Conservation (phyloP, 1,140 invertebrate genomes). For the Zophobas morio region DNA sequence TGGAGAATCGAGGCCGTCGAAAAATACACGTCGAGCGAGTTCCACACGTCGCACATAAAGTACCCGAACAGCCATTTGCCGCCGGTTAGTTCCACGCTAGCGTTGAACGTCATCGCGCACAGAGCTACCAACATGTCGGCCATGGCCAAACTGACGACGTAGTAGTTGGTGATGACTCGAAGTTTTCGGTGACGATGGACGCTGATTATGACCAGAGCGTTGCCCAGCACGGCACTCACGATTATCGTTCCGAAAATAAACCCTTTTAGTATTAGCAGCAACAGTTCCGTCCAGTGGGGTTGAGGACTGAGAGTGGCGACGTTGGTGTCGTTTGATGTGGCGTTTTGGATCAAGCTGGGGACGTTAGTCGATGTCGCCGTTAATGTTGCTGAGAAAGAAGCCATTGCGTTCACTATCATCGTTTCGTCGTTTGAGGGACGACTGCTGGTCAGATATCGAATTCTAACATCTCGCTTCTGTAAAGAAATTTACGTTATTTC, state of each 20-base stretch:
- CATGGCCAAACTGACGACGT: slow-evolving; percentile 93
- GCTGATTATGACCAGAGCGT: slow-evolving; percentile 87
- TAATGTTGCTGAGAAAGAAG: slow-evolving; percentile 64
- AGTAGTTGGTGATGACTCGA: slow-evolving; percentile 93
- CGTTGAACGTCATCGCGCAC: slow-evolving; percentile 97
- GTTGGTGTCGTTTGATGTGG: slow-evolving; percentile 60
- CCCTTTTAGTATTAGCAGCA: slow-evolving; percentile 78
- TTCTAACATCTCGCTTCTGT: background rate
- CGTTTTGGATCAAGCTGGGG: slow-evolving; percentile 56
- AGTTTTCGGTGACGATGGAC: slow-evolving; percentile 81
- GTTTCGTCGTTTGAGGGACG: slow-evolving; percentile 48
- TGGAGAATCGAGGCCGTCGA: slow-evolving; percentile 95
- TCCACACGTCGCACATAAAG: slow-evolving; percentile 95
- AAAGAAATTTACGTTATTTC: background rate
- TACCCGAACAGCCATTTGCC: slow-evolving; percentile 89
- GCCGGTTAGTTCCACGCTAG: slow-evolving; percentile 85
- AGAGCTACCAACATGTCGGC: slow-evolving; percentile 94
- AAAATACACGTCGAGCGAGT: slow-evolving; percentile 95
- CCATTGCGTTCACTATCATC: slow-evolving; percentile 67
- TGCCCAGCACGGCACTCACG: slow-evolving; percentile 88
- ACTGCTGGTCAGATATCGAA: background rate
- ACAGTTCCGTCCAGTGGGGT: slow-evolving; percentile 69
- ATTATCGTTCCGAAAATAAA: slow-evolving; percentile 88
- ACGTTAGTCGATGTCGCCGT: slow-evolving; percentile 59
- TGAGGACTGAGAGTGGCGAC: slow-evolving; percentile 61